Conservation (phyloP, 2,797 vertebrate species). For the Sebastes minor region DNA sequence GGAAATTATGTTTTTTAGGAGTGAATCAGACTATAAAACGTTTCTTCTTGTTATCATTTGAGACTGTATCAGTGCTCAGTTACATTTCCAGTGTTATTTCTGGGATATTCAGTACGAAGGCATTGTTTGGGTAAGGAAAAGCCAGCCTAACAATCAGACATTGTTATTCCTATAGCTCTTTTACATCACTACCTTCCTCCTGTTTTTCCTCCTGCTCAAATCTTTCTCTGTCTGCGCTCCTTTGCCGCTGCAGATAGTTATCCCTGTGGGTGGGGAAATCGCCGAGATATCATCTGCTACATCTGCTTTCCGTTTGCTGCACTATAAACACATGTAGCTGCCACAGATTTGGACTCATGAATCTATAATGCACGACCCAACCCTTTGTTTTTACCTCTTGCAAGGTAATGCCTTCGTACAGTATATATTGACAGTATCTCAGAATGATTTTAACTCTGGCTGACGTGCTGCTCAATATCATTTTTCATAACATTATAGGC, state of each 20-base stretch:
- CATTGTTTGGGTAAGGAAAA: background rate
- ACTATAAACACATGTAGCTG: constrained; percentile 33
- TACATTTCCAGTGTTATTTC: background rate
- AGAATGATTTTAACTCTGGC: background rate
- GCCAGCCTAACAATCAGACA: background rate
- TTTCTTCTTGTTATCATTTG: background rate
- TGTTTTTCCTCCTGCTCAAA: constrained; percentile 9
- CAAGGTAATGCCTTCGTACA: background rate
- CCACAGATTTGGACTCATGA: constrained; percentile 5
- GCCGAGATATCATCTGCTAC: constrained; percentile 32
- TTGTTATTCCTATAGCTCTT: constrained; percentile 14
- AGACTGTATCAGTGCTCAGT: background rate
- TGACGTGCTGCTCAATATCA: background rate
- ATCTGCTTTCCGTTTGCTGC: constrained; percentile 25
- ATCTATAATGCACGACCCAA: constrained; percentile 2
- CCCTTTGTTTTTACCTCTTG: background rate
- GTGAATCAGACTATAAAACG: background rate
- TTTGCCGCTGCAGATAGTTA: constrained; percentile 36
- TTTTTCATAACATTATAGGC: too few relatives aligned
- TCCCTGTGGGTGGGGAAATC: constrained; percentile 35
- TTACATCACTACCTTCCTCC: background rate
- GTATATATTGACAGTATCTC: background rate
- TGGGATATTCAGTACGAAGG: background rate
- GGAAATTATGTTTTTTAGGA: background rate
- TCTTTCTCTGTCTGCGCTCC: constrained; percentile 5